Conservation (phyloP, 2,113 vertebrate species). For the Illadopsis cleaveri region DNA sequence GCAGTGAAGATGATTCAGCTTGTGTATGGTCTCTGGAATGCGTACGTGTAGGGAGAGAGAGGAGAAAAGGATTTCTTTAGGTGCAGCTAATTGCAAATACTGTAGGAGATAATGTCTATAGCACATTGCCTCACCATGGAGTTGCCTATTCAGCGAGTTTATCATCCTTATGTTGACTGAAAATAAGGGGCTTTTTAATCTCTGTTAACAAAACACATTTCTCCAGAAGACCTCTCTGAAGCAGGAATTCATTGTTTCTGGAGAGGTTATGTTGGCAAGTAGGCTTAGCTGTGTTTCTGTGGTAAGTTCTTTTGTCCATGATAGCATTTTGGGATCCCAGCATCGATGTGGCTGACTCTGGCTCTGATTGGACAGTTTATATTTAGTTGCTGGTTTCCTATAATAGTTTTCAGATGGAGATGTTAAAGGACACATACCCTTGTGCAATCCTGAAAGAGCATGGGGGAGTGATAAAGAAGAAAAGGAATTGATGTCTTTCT, state of each 20-base stretch:
- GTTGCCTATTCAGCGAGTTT: background rate
- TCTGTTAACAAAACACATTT: background rate
- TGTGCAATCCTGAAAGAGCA: conserved; percentile 16
- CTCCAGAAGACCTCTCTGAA: background rate
- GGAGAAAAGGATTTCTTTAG: background rate
- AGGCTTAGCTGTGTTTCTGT: conserved; percentile 1
- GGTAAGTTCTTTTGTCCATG: conserved; percentile 32
- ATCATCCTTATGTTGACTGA: background rate
- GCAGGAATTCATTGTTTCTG: background rate
- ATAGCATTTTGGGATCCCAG: conserved; percentile 24
- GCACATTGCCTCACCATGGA: background rate
- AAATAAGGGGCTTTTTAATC: background rate
- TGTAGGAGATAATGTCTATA: background rate
- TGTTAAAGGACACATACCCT: conserved; percentile 45
- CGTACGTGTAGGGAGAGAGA: background rate
- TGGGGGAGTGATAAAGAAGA: background rate
- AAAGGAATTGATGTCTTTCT: background rate
- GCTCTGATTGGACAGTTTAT: conserved; percentile 15
- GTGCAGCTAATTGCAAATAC: background rate
- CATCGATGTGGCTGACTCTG: background rate
- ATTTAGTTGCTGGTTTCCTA: conserved; percentile 51
- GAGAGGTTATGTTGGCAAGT: background rate
- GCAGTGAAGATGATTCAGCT: conserved; percentile 10
- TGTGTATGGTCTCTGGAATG: conserved; percentile 9
- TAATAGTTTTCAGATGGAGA: conserved; percentile 64